Evolutionary conservation across 2,888 invertebrate genomes (phyloP).

Genomic region (Automeris io): DNA sequence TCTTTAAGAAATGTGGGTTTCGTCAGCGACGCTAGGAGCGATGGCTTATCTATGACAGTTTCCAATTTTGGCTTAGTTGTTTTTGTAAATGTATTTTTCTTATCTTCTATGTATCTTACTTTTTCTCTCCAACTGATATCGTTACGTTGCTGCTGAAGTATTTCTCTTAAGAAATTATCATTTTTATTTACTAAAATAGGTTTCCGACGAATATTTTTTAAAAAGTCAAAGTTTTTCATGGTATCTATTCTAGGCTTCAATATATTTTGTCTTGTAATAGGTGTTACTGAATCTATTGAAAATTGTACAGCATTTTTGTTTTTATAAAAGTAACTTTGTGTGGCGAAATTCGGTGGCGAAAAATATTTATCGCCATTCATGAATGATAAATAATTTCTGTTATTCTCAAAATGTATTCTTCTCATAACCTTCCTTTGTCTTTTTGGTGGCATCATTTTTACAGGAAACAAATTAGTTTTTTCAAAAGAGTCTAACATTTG

Average conservation of each 20-base stretch:
- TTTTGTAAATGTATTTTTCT: slow-evolving; percentile 14
- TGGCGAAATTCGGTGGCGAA: slow-evolving; percentile 22
- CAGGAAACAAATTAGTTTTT: slow-evolving; percentile 33
- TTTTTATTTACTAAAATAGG: slow-evolving; percentile 24
- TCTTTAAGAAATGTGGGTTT: slow-evolving; percentile 33
- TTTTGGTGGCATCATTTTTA: slow-evolving; percentile 22
- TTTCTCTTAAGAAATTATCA: slow-evolving; percentile 24
- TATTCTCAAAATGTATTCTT: slow-evolving; percentile 25
- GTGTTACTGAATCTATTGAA: not conserved
- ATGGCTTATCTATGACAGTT: slow-evolving; percentile 22
- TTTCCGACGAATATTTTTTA: slow-evolving; percentile 20
- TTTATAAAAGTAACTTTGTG: slow-evolving; percentile 15
- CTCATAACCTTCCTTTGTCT: slow-evolving; percentile 26
- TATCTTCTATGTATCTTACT: slow-evolving; percentile 20
- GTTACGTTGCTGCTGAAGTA: slow-evolving; percentile 17
- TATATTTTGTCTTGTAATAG: slow-evolving; percentile 18
- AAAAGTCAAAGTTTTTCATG: slow-evolving; percentile 13
- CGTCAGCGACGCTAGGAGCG: slow-evolving; percentile 15
- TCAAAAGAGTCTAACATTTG: slow-evolving; percentile 24
- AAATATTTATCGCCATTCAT: slow-evolving; percentile 38
- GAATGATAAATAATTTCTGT: slow-evolving; percentile 22
- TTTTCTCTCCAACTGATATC: slow-evolving; percentile 28
- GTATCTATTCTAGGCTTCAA: slow-evolving; percentile 31
- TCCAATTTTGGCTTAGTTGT: slow-evolving; percentile 6
- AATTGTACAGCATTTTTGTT: slow-evolving; percentile 1